phyloP scores from a whole-genome alignment of 2,888 invertebrate species.

The Rotaria magnacalcarata region DNA sequence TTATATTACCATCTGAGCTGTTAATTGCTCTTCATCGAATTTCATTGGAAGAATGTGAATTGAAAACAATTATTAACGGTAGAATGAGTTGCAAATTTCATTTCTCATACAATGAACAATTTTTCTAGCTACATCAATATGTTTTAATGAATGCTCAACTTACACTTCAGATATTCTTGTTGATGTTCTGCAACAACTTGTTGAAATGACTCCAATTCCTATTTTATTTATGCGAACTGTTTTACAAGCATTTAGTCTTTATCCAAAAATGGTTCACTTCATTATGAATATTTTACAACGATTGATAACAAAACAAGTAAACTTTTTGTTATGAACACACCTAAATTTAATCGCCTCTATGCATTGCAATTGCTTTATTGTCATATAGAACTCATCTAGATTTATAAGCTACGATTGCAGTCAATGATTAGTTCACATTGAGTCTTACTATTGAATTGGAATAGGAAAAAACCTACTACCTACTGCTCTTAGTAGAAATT shows the following conservation, averaged over 20 bases:
- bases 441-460: too few relatives aligned
- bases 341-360: too few relatives aligned
- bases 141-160: constrained; percentile 80
- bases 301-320: constrained; percentile 77
- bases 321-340: background rate
- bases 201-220: constrained; percentile 82
- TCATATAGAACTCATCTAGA: too few relatives aligned
- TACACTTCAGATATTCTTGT: constrained; percentile 85
- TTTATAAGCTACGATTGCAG: background rate
- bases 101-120: background rate
- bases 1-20: constrained; percentile 80
- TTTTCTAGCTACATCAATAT: constrained; percentile 73
- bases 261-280: constrained; percentile 78
- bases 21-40: constrained; percentile 85
- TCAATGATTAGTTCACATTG: background rate
- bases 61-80: constrained; percentile 85
- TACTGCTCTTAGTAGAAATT: too few relatives aligned
- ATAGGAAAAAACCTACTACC: too few relatives aligned
- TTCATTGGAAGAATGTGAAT: constrained; percentile 77
- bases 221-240: constrained; percentile 92
- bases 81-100: constrained; percentile 41
- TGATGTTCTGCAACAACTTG: constrained; percentile 83
- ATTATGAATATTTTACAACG: constrained; percentile 83
- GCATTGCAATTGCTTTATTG: too few relatives aligned
- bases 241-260: constrained; percentile 82